Evolutionary conservation across 2,888 invertebrate species (phyloP), one percentile per base, ranked within the genome.

Genomic region (Athetis lepigone): DNA sequence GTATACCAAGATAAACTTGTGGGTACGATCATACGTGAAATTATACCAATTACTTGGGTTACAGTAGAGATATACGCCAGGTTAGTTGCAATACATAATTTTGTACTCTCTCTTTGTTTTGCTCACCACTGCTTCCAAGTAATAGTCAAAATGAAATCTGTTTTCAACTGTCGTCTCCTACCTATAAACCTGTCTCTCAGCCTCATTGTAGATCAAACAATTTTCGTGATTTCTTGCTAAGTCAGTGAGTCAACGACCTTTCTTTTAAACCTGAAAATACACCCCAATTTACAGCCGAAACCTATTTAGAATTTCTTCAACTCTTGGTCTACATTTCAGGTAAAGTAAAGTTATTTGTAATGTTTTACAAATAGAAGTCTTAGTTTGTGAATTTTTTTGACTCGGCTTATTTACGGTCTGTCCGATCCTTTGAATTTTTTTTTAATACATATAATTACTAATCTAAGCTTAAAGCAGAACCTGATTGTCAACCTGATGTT

Each of bases 341-440:
- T 4, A 23, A 27, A 27, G 27, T n/a, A 67, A 42, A 52, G 21
- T 21, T 23, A 36, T 8, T 27, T 18, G n/a, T n/a, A n/a, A n/a
- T n/a, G 1, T 36, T 5, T 18, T 42, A 36, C 19, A 50, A 39
- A 25, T 16, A 11, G 16, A 6, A 11, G 52, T 50, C n/a, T n/a
- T 42, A 3, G 3, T 43, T 3, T 39, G n/a, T 7, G 9, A 25
- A 3, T 8, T 11, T 23, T 4, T 1, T 3, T 18, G 4, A 33
- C 13, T 33, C 13, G 0, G 13, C 33, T 13, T 8, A 33, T 13
- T 13, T n/a, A n/a, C 33, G 13, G 13, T 13, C 1, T 29, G n/a
- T 8, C n/a, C 11, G 19, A 9, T 25, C 40, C 18, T 50, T 8
- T 23, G 1, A 9, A 59, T 19, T 2, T n/a, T n/a, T n/a, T n/a